phyloP scores from a whole-genome alignment of 2,888 invertebrate species.

The Trilocha varians region DNA sequence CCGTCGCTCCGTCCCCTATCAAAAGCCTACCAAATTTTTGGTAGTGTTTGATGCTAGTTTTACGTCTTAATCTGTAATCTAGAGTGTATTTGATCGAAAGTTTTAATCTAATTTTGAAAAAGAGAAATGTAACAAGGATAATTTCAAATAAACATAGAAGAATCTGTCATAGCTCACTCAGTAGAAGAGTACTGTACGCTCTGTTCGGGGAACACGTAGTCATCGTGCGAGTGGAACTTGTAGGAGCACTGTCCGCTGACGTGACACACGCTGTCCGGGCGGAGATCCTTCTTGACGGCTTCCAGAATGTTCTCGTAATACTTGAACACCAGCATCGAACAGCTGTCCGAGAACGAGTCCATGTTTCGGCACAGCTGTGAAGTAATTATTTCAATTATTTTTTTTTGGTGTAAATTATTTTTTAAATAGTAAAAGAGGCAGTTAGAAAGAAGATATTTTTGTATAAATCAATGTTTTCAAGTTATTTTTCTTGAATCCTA shows the following conservation, averaged over 20 bases:
- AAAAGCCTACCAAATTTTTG: no score
- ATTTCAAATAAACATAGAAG: background rate
- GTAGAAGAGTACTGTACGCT: conserved; percentile 71
- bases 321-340: conserved; percentile 80
- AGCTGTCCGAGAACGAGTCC: conserved; percentile 84
- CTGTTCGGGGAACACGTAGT: conserved; percentile 68
- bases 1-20: no score
- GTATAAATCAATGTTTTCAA: no score
- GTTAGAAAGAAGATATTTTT: no score
- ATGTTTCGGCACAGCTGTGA: conserved; percentile 77
- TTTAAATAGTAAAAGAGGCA: no score
- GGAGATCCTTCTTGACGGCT: conserved; percentile 75
- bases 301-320: conserved; percentile 82
- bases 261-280: conserved; percentile 79
- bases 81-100: no score
- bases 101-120: no score
- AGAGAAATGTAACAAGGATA: background rate
- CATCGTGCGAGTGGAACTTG: conserved; percentile 77
- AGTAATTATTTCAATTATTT: background rate
- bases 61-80: no score
- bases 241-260: conserved; percentile 82
- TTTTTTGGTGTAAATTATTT: background rate
- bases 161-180: conserved; percentile 43
- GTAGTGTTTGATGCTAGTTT: no score
- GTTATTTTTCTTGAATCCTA: no score